Percentiles rank a stretch among this genome's conserved stretches.
Conservation (phyloP, 2,113 vertebrate species). For the Pelecanoides urinatrix region DNA sequence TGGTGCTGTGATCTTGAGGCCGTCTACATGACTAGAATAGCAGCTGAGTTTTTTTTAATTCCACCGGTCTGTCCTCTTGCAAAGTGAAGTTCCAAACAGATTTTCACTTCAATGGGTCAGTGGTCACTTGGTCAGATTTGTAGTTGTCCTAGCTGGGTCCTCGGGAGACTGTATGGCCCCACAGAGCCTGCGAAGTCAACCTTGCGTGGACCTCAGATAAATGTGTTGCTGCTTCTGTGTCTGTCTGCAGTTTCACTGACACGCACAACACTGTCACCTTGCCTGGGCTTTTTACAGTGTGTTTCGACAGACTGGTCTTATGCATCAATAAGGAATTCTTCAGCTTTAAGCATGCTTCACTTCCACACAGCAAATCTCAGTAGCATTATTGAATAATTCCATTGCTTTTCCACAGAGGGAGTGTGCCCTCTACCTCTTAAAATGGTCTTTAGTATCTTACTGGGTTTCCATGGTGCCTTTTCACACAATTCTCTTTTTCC, state of each 20-base stretch:
- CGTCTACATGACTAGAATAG: background rate
- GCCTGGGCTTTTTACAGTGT: background rate
- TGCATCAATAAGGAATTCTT: background rate
- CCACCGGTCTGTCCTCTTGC: background rate
- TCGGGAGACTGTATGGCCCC: background rate
- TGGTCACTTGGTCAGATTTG: background rate
- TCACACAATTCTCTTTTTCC: background rate
- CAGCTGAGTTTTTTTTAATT: background rate
- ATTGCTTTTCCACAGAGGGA: background rate
- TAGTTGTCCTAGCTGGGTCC: background rate
- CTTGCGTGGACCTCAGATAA: background rate
- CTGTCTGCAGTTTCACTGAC: background rate
- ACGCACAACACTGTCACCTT: background rate
- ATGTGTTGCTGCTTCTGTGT: rapidly evolving
- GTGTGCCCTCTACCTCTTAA: background rate
- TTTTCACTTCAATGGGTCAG: background rate
- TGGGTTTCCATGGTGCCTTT: background rate
- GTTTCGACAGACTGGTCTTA: background rate
- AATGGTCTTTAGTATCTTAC: background rate
- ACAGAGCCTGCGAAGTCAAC: background rate
- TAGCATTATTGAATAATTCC: background rate
- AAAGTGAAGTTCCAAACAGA: background rate
- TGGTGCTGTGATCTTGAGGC: background rate
- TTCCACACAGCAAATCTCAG: background rate
- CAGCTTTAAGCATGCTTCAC: background rate